A percentile compares a stretch with the other conserved stretches of the same genome.
Conservation (phyloP, 2,113 vertebrate genomes). For the Prunella fulvescens region DNA sequence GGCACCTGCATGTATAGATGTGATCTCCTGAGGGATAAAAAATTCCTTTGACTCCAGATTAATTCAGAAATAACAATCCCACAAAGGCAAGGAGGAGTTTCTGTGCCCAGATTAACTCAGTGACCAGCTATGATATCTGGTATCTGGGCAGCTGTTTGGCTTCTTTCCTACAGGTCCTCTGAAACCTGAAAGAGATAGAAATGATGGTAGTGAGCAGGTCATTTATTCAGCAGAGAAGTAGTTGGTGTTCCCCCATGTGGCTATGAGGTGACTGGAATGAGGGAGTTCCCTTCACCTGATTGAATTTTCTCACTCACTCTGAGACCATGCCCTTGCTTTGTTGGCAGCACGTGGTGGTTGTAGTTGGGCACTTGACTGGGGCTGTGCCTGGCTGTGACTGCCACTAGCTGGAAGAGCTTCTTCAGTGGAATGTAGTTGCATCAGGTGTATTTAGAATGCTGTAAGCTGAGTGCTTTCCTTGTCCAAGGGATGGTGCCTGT, state of each 20-base stretch:
- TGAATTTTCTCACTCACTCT: neutral
- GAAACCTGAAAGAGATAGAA: neutral
- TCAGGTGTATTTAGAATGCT: neutral
- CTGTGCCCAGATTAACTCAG: neutral
- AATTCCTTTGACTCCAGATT: neutral
- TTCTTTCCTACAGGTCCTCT: neutral
- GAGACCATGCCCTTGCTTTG: neutral
- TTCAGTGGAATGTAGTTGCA: neutral
- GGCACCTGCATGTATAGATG: neutral
- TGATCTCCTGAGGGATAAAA: neutral
- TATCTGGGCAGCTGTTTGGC: neutral
- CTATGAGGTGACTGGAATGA: neutral
- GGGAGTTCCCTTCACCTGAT: neutral
- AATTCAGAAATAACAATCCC: neutral
- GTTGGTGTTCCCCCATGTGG: fast-evolving
- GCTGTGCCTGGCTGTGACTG: neutral
- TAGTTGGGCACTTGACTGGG: neutral
- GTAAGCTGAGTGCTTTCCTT: neutral
- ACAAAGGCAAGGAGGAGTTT: neutral
- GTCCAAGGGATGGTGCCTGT: neutral
- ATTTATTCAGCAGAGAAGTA: neutral
- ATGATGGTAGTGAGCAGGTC: neutral
- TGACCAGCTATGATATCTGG: neutral
- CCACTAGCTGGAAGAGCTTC: neutral
- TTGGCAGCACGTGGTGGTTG: neutral